These are phyloP conservation scores for Adelognathus sp. DNA, from an alignment of 2,888 invertebrate genomes.

Conservation along the genomic window DNA sequence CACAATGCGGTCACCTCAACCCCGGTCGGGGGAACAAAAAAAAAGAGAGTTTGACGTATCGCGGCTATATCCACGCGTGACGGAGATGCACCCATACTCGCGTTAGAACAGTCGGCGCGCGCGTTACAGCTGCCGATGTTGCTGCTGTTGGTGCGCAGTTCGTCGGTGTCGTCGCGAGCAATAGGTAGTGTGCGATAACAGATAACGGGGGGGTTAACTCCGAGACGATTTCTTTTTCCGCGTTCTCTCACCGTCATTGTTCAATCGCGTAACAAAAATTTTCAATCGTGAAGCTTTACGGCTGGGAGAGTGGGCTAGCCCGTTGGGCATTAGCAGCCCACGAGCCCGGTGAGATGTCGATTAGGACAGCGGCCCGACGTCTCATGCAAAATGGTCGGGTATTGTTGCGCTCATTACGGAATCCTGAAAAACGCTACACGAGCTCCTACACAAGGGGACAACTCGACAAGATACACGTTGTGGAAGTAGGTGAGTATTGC, in stretches of 20 bases:
- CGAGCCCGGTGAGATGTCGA: slow-evolving; percentile 76
- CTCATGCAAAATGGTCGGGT: slow-evolving; percentile 78
- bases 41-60: slow-evolving; percentile 16
- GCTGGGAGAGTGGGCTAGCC: slow-evolving; percentile 65
- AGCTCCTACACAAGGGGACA: slow-evolving; percentile 66
- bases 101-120: background rate
- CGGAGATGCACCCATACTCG: background rate
- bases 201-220: background rate
- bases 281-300: slow-evolving; percentile 59
- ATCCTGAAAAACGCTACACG: slow-evolving; percentile 68
- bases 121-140: background rate
- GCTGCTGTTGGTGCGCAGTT: background rate
- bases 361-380: slow-evolving; percentile 74
- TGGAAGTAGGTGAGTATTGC: slow-evolving; percentile 74
- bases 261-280: background rate
- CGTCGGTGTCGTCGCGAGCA: background rate
- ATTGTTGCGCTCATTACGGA: slow-evolving; percentile 71
- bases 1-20: background rate
- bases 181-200: background rate
- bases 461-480: slow-evolving; percentile 79
- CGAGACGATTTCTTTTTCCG: too few species aligned
- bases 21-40: too few species aligned
- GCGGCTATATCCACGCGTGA: background rate
- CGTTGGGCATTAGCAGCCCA: slow-evolving; percentile 75
- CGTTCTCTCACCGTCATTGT: background rate